Evolutionary conservation across 2,797 vertebrate species (phyloP), one percentile per base, ranked within the genome.

Genomic region (Platyrinchus mystaceus): DNA sequence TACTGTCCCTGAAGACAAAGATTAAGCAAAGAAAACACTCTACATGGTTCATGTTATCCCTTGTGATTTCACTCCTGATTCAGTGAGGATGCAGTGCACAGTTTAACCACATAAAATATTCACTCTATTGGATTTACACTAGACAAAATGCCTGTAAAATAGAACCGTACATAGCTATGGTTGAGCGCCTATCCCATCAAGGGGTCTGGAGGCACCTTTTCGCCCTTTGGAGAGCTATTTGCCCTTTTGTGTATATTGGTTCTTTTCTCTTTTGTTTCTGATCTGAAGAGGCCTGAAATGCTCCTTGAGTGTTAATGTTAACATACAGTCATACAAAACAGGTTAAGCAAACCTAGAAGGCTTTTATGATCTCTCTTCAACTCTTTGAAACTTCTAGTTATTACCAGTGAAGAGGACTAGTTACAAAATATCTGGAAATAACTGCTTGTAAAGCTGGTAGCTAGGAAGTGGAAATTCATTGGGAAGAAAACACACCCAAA

Each of bases 1-100:
- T 69, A 95, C 98, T 69, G 89, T 81, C 49, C 67, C 63, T 71
- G 95, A 70, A 93, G 76, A 58, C 43, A 97, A 89, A 95, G 70
- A 75, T 15, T 74, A 90, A 96, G 52, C 36, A 87, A 63, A 87
- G 43, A 24, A 55, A 79, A 75, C 14, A 70, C 50, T 32, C 52
- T 21, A 13, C 24, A 53, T 6, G 8, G 19, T 41, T 64, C 62
- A 84, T 0, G 1, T 37, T 20, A 12, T 22, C 22, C 22, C 6
- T 6, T 1, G 28, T 55, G 46, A 89, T 53, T 64, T 46, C 37
- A n/a, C 13, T 60, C 52, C 47, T 16, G 55, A n/a, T 76, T 66
- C n/a, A 69, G 2, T 16, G 8, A 43, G 4, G 30, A 66, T 44
- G 60, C 21, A 50, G 9, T 30, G 20, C 28, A 41, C 10, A 22